A percentile compares a stretch with the other conserved stretches of the same genome.
These are phyloP conservation scores for Pristiophorus japonicus DNA, from an alignment of 2,113 vertebrate genomes.

Conservation along the genomic window DNA sequence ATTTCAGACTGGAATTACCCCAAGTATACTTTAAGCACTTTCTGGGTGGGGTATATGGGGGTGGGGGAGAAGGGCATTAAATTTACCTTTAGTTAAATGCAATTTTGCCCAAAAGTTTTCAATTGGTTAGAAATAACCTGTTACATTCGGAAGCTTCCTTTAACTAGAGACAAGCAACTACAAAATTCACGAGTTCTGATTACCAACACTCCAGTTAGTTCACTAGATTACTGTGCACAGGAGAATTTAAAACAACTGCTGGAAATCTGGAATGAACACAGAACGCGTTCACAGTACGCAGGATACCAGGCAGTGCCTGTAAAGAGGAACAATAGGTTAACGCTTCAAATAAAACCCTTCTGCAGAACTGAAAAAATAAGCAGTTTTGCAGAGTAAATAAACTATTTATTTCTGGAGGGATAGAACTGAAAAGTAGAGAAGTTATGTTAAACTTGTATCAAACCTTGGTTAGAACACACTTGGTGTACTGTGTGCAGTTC, in stretches of 20 bases:
- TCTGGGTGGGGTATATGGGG: too few species aligned
- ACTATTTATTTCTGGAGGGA: too few species aligned
- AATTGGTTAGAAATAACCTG: not conserved
- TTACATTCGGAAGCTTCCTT: not conserved
- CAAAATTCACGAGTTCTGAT: not conserved
- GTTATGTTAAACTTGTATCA: too few species aligned
- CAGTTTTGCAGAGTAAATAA: too few species aligned
- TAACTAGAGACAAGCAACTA: not conserved
- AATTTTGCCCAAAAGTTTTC: not conserved
- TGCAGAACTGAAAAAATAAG: not conserved
- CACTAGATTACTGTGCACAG: not conserved
- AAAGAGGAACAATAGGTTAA: not conserved
- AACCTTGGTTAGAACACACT: too few species aligned
- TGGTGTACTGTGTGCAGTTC: too few species aligned
- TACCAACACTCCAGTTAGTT: not conserved
- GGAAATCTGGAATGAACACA: not conserved
- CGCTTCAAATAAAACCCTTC: not conserved
- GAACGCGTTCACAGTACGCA: not conserved
- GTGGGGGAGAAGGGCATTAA: too few species aligned
- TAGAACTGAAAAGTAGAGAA: too few species aligned
- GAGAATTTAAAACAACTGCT: not conserved
- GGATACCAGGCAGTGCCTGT: not conserved
- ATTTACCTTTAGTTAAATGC: not conserved
- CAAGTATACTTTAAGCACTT: not conserved
- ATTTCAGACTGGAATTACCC: not conserved